Conservation (phyloP, 92 coral and sea anemone species). For the Muricea muricata region DNA sequence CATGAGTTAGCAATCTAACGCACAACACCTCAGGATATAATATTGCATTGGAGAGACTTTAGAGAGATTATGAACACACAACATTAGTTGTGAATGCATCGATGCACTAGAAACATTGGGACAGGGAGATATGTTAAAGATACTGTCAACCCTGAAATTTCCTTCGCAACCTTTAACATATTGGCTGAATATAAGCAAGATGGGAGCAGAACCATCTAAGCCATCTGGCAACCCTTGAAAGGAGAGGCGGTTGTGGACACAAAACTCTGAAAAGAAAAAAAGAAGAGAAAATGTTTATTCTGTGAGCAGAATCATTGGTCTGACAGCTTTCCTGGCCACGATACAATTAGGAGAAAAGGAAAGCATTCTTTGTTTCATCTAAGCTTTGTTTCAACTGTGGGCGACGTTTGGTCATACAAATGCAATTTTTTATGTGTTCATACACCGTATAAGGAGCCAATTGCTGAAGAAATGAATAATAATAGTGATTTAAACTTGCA, state of each 20-base stretch:
- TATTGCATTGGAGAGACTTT: constrained; percentile 47
- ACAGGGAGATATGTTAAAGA: constrained; percentile 51
- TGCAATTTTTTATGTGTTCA: too few relatives aligned
- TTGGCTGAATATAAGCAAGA: constrained; percentile 50
- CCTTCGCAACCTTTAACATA: too few relatives aligned
- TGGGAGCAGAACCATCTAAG: too few relatives aligned
- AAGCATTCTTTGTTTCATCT: constrained; percentile 45
- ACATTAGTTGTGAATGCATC: constrained; percentile 35
- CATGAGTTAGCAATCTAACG: constrained; percentile 32
- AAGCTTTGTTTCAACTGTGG: constrained; percentile 67
- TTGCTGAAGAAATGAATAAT: background rate
- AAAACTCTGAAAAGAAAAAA: background rate
- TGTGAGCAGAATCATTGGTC: too few relatives aligned
- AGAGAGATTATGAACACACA: constrained; percentile 64
- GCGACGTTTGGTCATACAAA: constrained; percentile 47
- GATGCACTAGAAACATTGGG: constrained; percentile 66
- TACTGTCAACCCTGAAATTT: constrained; percentile 54
- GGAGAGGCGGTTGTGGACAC: background rate
- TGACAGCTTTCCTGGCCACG: background rate
- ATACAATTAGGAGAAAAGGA: constrained; percentile 29
- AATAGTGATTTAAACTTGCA: constrained; percentile 24
- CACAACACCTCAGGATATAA: too few relatives aligned
- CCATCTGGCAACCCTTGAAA: background rate
- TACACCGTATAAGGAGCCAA: too few relatives aligned
- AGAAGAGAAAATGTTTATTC: background rate